phyloP scores from a whole-genome alignment of 2,888 invertebrate species.

The Amblyjoppa fuscipennis region DNA sequence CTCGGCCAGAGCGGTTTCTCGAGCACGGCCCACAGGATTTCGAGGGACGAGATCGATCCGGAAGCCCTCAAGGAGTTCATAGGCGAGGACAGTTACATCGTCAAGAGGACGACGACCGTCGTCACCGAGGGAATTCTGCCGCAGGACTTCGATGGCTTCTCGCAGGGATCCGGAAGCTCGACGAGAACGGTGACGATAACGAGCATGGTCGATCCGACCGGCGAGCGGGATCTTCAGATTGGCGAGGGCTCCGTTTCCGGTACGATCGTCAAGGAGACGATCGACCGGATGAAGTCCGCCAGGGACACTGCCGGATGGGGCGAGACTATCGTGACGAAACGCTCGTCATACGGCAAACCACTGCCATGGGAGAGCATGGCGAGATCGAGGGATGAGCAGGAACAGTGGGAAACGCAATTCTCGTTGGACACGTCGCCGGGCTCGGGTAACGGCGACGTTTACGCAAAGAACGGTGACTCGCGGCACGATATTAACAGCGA shows the following conservation, averaged over 20 bases:
- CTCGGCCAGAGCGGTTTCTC: conserved; percentile 59
- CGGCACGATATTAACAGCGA: conserved; percentile 82
- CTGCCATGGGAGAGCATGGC: conserved; percentile 76
- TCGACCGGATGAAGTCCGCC: conserved; percentile 63
- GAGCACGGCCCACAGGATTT: conserved; percentile 37
- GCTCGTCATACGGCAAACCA: conserved; percentile 71
- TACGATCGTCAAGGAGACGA: conserved; percentile 66
- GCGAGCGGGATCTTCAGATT: conserved; percentile 64
- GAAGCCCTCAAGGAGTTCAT: conserved; percentile 66
- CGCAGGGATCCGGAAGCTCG: conserved; percentile 44
- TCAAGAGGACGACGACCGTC: conserved; percentile 62
- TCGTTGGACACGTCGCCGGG: conserved; percentile 82
- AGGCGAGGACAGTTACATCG: conserved; percentile 60
- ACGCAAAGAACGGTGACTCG: conserved; percentile 79
- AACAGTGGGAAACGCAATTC: conserved; percentile 82
- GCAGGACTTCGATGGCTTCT: conserved; percentile 48
- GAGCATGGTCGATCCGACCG: conserved; percentile 46
- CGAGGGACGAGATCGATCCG: conserved; percentile 65
- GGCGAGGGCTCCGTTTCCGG: conserved; percentile 59
- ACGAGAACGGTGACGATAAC: conserved; percentile 63
- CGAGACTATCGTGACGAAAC: conserved; percentile 70
- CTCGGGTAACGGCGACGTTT: conserved; percentile 81
- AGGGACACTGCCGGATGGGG: conserved; percentile 57
- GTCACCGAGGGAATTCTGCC: conserved; percentile 63
- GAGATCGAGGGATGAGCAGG: conserved; percentile 71